Evolutionary conservation across 2,888 invertebrate species (phyloP), one percentile per base, ranked within the genome.

Genomic region (Amphipyra berbera): DNA sequence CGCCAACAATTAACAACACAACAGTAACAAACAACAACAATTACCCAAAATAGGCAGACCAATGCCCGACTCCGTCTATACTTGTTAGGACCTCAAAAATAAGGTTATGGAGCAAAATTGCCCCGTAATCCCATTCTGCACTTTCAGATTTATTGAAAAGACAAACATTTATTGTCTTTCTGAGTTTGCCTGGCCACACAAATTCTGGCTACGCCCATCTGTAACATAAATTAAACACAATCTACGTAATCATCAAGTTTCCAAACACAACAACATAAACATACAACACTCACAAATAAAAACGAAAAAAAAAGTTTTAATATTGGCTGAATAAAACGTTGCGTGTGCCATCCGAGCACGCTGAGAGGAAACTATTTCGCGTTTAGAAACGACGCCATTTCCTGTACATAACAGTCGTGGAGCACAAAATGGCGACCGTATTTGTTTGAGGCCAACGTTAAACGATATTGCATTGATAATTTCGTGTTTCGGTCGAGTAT

Each of bases 351-450:
- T 62, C 54, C 35, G 46, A 58, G 40, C 59, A 55, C 49, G 59
- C 55, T 38, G 63, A 72, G 62, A 84, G 84, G 82, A 84, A 85
- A 83, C 85, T 82, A 82, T 83, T 82, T 76, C 62, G 61, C 68
- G 77, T 78, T 77, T 78, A 79, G 80, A 77, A 84, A 83, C 67
- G 80, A 69, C 78, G 72, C 78, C 82, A 83, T 88, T 85, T 86
- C 82, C 83, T 53, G 63, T 60, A 57, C 67, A 65, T 65, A 75
- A 78, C 76, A 70, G 65, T 67, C 60, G 54, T 58, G 61, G 48
- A 59, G 14, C 62, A 66, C 76, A 73, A 74, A 83, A 85, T 81
- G 76, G 79, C 73, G 44, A 59, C 61, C 33, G 42, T 72, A 68
- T 76, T 78, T 68, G 69, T 74, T 70, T 50, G 69, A 57, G 59